Evolutionary conservation across 1,140 invertebrate species (phyloP).

Genomic region (Zelostemma sp.): DNA sequence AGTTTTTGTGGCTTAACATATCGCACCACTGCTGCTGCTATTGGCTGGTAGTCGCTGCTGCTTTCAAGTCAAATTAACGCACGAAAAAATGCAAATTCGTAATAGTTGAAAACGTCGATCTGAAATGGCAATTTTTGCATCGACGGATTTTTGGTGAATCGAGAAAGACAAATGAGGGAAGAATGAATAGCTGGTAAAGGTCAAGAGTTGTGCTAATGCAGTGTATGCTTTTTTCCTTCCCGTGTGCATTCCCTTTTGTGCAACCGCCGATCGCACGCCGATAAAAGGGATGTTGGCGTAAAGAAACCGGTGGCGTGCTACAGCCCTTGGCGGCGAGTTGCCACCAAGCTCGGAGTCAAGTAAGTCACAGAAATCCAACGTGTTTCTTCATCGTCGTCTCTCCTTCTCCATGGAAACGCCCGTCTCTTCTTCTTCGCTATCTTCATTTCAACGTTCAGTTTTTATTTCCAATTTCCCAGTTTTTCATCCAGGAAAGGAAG

Average conservation of each 20-base stretch:
- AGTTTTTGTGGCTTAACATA: neutral
- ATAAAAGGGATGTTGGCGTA: conserved; percentile 68
- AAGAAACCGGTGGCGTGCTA: conserved; percentile 74
- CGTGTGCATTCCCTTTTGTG: conserved; percentile 67
- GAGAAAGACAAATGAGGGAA: conserved; percentile 10
- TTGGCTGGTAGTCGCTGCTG: conserved; percentile 40
- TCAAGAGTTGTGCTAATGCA: conserved; percentile 67
- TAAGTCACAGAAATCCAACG: conserved; percentile 75
- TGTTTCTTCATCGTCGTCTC: conserved; percentile 34
- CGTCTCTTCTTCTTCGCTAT: conserved; percentile 16
- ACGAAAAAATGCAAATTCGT: no score
- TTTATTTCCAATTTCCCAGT: neutral
- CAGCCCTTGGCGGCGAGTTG: conserved; percentile 91
- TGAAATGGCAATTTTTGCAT: no score
- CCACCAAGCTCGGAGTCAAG: conserved; percentile 93
- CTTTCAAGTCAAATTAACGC: no score
- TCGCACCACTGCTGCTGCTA: conserved; percentile 25
- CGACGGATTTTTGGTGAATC: conserved; percentile 1
- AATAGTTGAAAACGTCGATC: no score
- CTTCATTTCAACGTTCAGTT: neutral
- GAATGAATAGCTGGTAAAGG: conserved; percentile 37
- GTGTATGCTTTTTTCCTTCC: conserved; percentile 70
- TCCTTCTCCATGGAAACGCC: conserved; percentile 11
- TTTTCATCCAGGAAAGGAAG: neutral
- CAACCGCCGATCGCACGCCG: conserved; percentile 60